Evolutionary conservation across 1,140 invertebrate species (phyloP).

Genomic region (Hormaphis cornu): DNA sequence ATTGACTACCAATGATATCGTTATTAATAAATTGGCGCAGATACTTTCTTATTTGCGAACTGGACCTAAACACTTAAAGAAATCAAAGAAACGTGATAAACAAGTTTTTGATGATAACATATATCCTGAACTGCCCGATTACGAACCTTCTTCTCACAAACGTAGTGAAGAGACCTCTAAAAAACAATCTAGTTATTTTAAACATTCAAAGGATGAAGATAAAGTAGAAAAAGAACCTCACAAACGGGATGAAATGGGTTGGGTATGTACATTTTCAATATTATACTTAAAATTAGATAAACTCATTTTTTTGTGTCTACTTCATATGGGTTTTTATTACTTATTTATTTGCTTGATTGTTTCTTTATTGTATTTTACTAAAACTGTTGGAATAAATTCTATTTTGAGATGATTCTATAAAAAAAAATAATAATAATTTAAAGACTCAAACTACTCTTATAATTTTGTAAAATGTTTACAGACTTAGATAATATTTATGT

Average conservation of each 20-base stretch:
- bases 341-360: no score
- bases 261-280: not conserved
- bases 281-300: no score
- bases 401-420: no score
- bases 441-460: no score
- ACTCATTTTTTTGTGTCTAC: no score
- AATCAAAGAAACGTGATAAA: conserved; percentile 63
- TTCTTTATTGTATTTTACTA: no score
- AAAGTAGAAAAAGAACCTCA: conserved; percentile 32
- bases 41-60: conserved; percentile 89
- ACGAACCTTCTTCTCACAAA: conserved; percentile 55
- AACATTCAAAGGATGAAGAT: conserved; percentile 40
- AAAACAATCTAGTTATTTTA: conserved; percentile 46
- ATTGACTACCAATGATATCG: conserved; percentile 86
- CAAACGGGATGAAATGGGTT: conserved; percentile 24
- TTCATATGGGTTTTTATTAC: no score
- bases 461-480: no score
- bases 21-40: conserved; percentile 94
- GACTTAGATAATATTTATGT: no score
- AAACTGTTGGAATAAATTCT: no score
- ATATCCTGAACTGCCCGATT: conserved; percentile 90
- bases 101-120: conserved; percentile 63
- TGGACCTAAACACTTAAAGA: conserved; percentile 64
- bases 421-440: no score
- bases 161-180: conserved; percentile 38